Base-by-base conservation (phyloP, 2,113 vertebrate genomes). In the Fulmarus glacialis region DNA sequence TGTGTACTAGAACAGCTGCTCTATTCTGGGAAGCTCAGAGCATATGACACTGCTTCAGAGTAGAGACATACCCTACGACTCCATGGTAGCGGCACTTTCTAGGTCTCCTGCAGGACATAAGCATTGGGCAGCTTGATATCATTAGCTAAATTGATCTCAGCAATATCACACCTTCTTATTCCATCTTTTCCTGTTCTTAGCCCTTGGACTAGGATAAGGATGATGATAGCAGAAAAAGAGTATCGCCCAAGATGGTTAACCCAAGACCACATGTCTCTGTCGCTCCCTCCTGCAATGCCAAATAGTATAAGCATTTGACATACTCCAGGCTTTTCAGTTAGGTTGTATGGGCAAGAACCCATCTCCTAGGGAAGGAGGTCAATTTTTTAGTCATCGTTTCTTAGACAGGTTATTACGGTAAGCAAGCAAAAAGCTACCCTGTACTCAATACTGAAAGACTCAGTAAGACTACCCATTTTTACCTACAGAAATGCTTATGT, bases 51-150 rank as follows among this genome's bases (percentile, higher is more conserved):
- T 50, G 56, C 55, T 50, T 72, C 56, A 56, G 62, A 53, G 70
- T 12, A 59, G 4, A 90, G 52, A 36, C 24, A 32, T 11, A 30
- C 14, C 23, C 45, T 42, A 13, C 0, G 0, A 14, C 23, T 70
- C 17, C 15, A 14, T 6, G 9, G 20, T 0, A 40, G 15, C 21
- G 21, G 50, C 3, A 50, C 59, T 90, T 87, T 43, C 38, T 52
- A 22, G 8, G 34, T 71, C 18, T 78, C 23, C 32, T 43, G n/a
- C 18, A 71, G 59, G 29, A 89, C 8, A 42, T 53, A 86, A 80
- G 15, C 71, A 63, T 2, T 30, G 18, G 12, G 10, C 5, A 81
- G 9, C 10, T 15, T 56, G 9, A 2, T 29, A 8, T 67, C 15
- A 32, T 29, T 43, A 74, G 26, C 15, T 43, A 40, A 72, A 43